Evolutionary conservation across 1,140 invertebrate genomes (phyloP).

Genomic region (Drosophila eugracilis): DNA sequence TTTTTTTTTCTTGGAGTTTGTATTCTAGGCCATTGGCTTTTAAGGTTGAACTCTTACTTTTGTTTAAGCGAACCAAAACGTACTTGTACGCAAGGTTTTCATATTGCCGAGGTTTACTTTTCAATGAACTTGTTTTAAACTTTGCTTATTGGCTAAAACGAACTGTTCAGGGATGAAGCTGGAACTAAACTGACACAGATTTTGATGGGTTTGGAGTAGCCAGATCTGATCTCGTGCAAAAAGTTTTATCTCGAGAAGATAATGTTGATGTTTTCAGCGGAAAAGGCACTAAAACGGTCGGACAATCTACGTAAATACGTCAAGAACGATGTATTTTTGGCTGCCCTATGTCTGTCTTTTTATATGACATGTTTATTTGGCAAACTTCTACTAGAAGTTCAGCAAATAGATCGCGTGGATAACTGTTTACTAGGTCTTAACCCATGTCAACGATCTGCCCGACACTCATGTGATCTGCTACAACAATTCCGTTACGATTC

Average conservation of each 20-base stretch:
- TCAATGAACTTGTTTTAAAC: constrained; percentile 33
- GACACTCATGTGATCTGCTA: constrained; percentile 42
- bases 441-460: constrained; percentile 31
- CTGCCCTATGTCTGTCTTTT: constrained; percentile 37
- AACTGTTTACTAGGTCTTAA: constrained; percentile 34
- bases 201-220: constrained; percentile 26
- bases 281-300: constrained; percentile 46
- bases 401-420: constrained; percentile 8
- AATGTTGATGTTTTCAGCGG: constrained; percentile 38
- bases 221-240: constrained; percentile 31
- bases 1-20: constrained; percentile 17
- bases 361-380: constrained; percentile 49
- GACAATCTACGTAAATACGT: constrained; percentile 52
- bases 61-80: constrained; percentile 27
- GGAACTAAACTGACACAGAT: constrained; percentile 37
- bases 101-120: constrained; percentile 28
- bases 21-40: constrained; percentile 75
- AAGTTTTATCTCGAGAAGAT: constrained; percentile 34
- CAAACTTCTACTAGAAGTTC: constrained; percentile 28
- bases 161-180: constrained; percentile 13
- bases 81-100: constrained; percentile 34
- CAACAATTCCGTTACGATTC: constrained; percentile 16
- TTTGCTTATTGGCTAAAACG: constrained; percentile 17
- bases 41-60: constrained; percentile 70
- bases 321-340: constrained; percentile 42